Evolutionary conservation across 2,113 vertebrate species (phyloP).

Genomic region (Poecilia latipinna): DNA sequence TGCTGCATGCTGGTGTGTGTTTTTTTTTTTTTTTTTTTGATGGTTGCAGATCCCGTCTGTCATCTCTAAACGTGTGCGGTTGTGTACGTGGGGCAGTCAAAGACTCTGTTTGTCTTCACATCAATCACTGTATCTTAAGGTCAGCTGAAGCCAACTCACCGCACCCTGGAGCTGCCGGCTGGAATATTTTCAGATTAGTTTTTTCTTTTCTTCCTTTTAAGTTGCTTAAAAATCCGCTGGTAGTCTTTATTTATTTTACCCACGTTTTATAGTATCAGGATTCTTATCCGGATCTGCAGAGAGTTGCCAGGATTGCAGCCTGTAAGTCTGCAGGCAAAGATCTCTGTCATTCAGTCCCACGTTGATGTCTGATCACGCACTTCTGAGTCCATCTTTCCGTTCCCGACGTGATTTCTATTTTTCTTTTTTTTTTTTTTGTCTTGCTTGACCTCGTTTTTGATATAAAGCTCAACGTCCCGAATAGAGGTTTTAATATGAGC

Average conservation of each 20-base stretch:
- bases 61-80: slow-evolving; percentile 9
- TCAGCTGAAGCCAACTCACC: slow-evolving; percentile 26
- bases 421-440: neutral
- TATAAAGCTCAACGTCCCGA: neutral
- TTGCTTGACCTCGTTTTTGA: slow-evolving; percentile 2
- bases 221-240: neutral
- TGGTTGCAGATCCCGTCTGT: neutral
- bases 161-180: neutral
- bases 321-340: slow-evolving; percentile 49
- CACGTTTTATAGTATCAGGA: slow-evolving; percentile 23
- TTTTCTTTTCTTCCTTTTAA: neutral
- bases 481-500: neutral
- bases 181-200: slow-evolving; percentile 2
- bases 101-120: slow-evolving; percentile 47
- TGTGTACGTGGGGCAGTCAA: slow-evolving; percentile 24
- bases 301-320: slow-evolving; percentile 39
- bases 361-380: slow-evolving; percentile 26
- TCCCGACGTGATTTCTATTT: no score
- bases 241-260: neutral
- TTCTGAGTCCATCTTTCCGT: slow-evolving; percentile 23
- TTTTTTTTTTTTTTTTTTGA: neutral
- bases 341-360: slow-evolving; percentile 53
- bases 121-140: slow-evolving; percentile 28
- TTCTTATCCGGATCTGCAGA: slow-evolving; percentile 45
- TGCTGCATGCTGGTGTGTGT: slow-evolving; percentile 30